These are phyloP conservation scores for Plectrocnemia conspersa DNA, from an alignment of 1,140 invertebrate genomes.

Conservation along the genomic window DNA sequence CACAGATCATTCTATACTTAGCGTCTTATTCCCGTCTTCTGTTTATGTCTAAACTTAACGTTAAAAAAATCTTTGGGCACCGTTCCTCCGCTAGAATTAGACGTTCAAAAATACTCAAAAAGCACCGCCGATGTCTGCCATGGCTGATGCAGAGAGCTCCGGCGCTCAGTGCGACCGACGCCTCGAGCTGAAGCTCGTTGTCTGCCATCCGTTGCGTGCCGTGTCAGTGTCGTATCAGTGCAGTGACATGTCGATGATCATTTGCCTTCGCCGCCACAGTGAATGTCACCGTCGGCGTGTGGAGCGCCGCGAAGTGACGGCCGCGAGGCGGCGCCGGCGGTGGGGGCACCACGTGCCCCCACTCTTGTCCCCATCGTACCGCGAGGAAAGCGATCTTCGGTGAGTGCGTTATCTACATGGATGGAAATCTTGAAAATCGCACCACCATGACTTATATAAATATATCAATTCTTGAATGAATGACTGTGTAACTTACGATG, in stretches of 20 bases:
- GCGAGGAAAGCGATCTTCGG: conserved; percentile 11
- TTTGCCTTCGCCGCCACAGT: too few relatives aligned
- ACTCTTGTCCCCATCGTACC: not conserved
- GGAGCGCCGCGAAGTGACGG: not conserved
- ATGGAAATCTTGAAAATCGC: too few relatives aligned
- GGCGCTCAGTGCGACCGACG: conserved; percentile 30
- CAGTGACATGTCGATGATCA: too few relatives aligned
- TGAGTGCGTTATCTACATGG: too few relatives aligned
- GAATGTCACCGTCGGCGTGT: too few relatives aligned
- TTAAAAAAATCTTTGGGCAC: conserved; percentile 36
- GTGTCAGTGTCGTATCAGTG: not conserved
- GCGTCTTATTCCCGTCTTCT: conserved; percentile 35
- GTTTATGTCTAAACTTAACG: conserved; percentile 37
- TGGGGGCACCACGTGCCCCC: not conserved
- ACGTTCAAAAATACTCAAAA: conserved; percentile 36
- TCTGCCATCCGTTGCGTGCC: not conserved
- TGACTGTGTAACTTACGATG: too few relatives aligned
- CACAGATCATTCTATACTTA: conserved; percentile 34
- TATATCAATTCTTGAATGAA: too few relatives aligned
- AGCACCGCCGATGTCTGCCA: conserved; percentile 32
- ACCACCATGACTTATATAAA: too few relatives aligned
- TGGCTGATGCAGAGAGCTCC: conserved; percentile 22
- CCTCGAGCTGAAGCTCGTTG: conserved; percentile 21
- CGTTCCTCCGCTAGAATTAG: conserved; percentile 35
- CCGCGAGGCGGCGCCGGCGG: not conserved